phyloP scores from a whole-genome alignment of 2,113 vertebrate genomes.

The Brevimyrus niger region DNA sequence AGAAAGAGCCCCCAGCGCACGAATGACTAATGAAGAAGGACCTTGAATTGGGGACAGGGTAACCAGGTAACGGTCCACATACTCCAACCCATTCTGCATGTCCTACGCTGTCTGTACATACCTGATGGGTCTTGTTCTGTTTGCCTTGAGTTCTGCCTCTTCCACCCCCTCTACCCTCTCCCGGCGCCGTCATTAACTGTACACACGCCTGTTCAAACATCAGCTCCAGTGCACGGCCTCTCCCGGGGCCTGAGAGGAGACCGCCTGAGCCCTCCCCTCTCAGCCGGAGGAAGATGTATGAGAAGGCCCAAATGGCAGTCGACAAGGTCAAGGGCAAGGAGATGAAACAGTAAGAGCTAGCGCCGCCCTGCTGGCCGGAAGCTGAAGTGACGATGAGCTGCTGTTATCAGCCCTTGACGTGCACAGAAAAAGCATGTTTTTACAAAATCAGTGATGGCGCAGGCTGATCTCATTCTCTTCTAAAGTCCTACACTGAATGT shows the following conservation, averaged over 20 bases:
- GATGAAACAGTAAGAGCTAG: conserved; percentile 82
- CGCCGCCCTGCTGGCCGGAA: conserved; percentile 28
- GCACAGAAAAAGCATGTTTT: conserved; percentile 45
- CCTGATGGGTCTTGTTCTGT: conserved; percentile 30
- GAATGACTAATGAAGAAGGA: conserved; percentile 31
- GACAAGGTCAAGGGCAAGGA: conserved; percentile 85
- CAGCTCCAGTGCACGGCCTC: conserved; percentile 60
- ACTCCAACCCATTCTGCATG: conserved; percentile 33
- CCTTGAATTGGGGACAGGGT: conserved; percentile 32
- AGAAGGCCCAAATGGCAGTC: conserved; percentile 63
- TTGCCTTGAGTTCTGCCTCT: conserved; percentile 24
- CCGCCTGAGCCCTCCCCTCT: conserved; percentile 81
- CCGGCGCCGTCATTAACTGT: neutral
- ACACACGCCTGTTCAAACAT: neutral
- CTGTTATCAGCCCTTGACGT: neutral
- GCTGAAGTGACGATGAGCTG: conserved; percentile 21
- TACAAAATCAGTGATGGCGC: conserved; percentile 19
- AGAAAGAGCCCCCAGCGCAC: conserved; percentile 7
- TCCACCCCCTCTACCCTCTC: neutral
- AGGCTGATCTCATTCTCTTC: conserved; percentile 36
- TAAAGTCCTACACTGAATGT: conserved; percentile 42
- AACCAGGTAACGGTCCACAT: conserved; percentile 44
- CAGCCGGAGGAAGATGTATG: conserved; percentile 81
- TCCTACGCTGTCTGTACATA: conserved; percentile 14
- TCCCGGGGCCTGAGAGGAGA: conserved; percentile 70